Conservation (phyloP, 1,140 invertebrate species). For the Brachionus calyciflorus region DNA sequence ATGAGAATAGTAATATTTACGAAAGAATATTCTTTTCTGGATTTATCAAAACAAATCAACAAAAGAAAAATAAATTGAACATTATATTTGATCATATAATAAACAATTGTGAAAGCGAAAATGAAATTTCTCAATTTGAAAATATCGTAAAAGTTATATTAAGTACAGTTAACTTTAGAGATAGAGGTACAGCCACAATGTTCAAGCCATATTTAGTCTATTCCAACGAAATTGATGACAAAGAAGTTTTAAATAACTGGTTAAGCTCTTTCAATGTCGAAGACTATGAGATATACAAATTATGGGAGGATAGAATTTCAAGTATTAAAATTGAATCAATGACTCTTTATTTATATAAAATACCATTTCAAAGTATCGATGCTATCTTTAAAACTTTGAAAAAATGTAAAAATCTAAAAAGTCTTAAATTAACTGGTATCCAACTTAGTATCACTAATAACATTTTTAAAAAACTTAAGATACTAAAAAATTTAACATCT, state of each 20-base stretch:
- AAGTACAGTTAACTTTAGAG: neutral
- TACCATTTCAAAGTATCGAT: neutral
- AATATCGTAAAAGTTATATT: slow-evolving; percentile 25
- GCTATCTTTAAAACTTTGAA: neutral
- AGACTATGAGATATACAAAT: neutral
- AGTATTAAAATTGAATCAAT: neutral
- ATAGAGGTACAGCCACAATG: neutral
- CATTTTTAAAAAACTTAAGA: neutral
- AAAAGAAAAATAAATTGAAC: slow-evolving; percentile 16
- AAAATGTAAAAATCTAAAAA: neutral
- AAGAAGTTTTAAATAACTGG: neutral
- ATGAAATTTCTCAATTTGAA: slow-evolving; percentile 3
- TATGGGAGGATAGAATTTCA: slow-evolving; percentile 8
- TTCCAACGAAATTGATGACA: neutral
- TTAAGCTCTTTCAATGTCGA: neutral
- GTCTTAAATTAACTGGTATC: slow-evolving; percentile 18
- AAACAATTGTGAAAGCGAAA: neutral
- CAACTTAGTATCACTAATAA: neutral
- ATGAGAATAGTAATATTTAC: neutral
- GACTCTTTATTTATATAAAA: neutral
- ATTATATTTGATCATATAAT: slow-evolving; percentile 1
- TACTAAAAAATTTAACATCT: neutral
- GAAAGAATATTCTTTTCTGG: slow-evolving; percentile 10
- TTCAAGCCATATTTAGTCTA: slow-evolving; percentile 30
- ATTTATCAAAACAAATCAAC: slow-evolving; percentile 4